Evolutionary conservation across 2,888 invertebrate genomes (phyloP).

Genomic region (Acleris cristana): DNA sequence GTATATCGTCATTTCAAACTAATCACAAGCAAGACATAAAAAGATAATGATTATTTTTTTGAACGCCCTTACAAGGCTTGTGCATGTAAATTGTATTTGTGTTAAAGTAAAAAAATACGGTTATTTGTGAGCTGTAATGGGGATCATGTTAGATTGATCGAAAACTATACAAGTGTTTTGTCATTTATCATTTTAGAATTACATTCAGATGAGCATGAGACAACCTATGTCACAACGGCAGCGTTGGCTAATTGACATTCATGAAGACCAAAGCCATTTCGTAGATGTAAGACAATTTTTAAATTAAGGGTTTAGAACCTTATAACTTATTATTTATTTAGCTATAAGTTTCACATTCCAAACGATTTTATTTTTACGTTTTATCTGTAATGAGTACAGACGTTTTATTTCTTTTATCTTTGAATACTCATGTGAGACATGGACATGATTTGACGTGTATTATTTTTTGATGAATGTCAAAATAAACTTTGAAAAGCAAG

Average conservation of each 20-base stretch:
- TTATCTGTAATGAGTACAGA: slow-evolving; percentile 33
- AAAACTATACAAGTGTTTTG: too few species aligned
- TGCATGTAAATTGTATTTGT: too few species aligned
- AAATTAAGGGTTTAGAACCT: slow-evolving; percentile 32
- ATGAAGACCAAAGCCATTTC: slow-evolving; percentile 34
- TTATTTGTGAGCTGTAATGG: too few species aligned
- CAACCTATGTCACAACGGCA: neutral
- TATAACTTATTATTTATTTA: slow-evolving; percentile 27
- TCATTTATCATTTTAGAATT: too few species aligned
- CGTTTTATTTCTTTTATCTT: slow-evolving; percentile 40
- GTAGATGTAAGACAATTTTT: slow-evolving; percentile 37
- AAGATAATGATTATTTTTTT: too few species aligned
- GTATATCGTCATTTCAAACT: too few species aligned
- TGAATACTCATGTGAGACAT: slow-evolving; percentile 70
- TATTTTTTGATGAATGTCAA: slow-evolving; percentile 56
- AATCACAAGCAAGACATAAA: too few species aligned
- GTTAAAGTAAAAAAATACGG: too few species aligned
- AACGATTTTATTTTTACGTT: slow-evolving; percentile 43
- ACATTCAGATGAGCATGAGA: too few species aligned
- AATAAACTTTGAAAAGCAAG: slow-evolving; percentile 43
- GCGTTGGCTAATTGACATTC: slow-evolving; percentile 6
- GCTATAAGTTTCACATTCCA: slow-evolving; percentile 50
- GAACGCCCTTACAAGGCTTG: too few species aligned
- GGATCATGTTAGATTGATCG: too few species aligned
- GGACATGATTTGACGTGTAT: slow-evolving; percentile 58